Conservation (phyloP, 2,113 vertebrate species). For the Scophthalmus maximus region DNA sequence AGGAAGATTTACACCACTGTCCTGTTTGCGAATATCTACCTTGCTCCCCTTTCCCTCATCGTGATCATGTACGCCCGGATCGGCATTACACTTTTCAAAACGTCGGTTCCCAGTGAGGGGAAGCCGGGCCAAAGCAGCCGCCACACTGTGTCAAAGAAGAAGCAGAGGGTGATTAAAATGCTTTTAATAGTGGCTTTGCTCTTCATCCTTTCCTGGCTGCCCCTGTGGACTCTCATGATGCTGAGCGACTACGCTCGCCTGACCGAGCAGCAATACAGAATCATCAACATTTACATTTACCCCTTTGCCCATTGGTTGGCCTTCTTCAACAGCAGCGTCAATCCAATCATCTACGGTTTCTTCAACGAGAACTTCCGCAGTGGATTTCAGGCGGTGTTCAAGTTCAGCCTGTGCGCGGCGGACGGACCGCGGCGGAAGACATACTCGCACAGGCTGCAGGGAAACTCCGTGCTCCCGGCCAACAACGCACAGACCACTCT, state of each 20-base stretch:
- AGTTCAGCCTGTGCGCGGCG: conserved; percentile 83
- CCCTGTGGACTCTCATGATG: conserved; percentile 95
- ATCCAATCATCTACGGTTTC: conserved; percentile 94
- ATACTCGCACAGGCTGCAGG: conserved; percentile 76
- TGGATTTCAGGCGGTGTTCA: conserved; percentile 88
- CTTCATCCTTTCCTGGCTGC: conserved; percentile 93
- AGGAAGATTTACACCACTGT: conserved; percentile 92
- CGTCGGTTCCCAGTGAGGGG: conserved; percentile 52
- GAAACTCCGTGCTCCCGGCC: conserved; percentile 81
- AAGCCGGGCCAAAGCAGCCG: conserved; percentile 80
- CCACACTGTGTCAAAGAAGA: conserved; percentile 85
- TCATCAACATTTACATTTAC: conserved; percentile 93
- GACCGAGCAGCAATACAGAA: conserved; percentile 79
- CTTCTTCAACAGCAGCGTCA: conserved; percentile 94
- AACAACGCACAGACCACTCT: conserved; percentile 67
- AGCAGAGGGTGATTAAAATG: conserved; percentile 92
- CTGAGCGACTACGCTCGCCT: conserved; percentile 90
- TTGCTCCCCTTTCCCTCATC: conserved; percentile 89
- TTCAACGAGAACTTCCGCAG: conserved; percentile 91
- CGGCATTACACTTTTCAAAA: conserved; percentile 87
- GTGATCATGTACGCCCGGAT: conserved; percentile 90
- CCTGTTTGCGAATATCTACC: conserved; percentile 92
- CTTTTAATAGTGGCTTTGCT: conserved; percentile 88
- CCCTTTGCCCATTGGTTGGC: conserved; percentile 95
- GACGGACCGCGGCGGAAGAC: conserved; percentile 71